phyloP scores from a whole-genome alignment of 2,888 invertebrate genomes.

The Gasteruption jaculator region DNA sequence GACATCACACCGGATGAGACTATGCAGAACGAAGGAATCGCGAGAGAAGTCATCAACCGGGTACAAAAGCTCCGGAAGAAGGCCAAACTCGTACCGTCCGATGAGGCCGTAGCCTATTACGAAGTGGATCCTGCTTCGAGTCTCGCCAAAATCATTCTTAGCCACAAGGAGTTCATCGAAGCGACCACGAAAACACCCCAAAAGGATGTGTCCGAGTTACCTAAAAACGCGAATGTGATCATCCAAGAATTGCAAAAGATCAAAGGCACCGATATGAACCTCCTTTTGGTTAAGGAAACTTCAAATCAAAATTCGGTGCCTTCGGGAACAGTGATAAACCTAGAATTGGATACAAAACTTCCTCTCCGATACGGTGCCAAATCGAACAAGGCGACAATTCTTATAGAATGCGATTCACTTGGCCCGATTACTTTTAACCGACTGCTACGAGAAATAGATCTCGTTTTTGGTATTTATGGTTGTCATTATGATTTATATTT shows the following conservation, averaged over 20 bases:
- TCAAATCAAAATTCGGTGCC: too few species aligned
- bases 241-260: constrained; percentile 70
- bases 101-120: constrained; percentile 81
- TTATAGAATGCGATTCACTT: too few species aligned
- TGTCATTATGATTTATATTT: constrained; percentile 57
- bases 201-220: constrained; percentile 54
- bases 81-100: constrained; percentile 86
- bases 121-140: constrained; percentile 59
- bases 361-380: too few species aligned
- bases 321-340: too few species aligned
- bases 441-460: constrained; percentile 58
- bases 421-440: constrained; percentile 51
- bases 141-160: constrained; percentile 64
- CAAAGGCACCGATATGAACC: constrained; percentile 68
- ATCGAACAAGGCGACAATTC: too few species aligned
- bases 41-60: constrained; percentile 93
- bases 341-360: too few species aligned
- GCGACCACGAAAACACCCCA: constrained; percentile 78
- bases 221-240: constrained; percentile 59
- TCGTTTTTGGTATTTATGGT: constrained; percentile 68
- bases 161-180: constrained; percentile 75
- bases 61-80: constrained; percentile 95
- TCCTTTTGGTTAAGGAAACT: constrained; percentile 65
- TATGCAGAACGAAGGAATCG: constrained; percentile 90
- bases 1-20: constrained; percentile 86